Evolutionary conservation across 2,113 vertebrate species (phyloP).

Genomic region (Cyanoliseus patagonus): DNA sequence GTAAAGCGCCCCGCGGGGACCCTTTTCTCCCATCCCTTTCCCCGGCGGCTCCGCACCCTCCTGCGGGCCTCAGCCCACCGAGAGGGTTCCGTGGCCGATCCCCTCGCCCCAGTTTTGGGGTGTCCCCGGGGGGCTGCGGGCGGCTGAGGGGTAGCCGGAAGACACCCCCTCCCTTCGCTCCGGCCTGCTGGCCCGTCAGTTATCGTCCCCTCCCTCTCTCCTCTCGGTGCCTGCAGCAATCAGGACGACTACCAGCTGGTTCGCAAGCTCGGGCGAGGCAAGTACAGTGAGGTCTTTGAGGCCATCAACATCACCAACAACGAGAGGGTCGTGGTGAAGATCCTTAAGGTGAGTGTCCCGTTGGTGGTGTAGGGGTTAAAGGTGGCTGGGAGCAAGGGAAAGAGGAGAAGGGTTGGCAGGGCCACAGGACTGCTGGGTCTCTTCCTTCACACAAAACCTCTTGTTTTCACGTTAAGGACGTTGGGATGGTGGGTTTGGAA

Average conservation of each 20-base stretch:
- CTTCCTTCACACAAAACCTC: not conserved
- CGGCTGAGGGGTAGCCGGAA: not conserved
- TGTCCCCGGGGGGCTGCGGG: not conserved
- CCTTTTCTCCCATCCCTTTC: not conserved
- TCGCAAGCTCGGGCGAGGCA: conserved; percentile 94
- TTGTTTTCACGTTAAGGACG: accelerated
- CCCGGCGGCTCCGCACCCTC: too few species aligned
- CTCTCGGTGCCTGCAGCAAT: conserved; percentile 78
- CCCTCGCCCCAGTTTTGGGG: not conserved
- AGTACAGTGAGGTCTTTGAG: conserved; percentile 99
- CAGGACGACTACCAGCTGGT: conserved; percentile 98
- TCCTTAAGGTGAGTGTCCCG: conserved; percentile 90
- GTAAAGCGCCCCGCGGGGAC: not conserved
- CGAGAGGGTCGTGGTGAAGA: conserved; percentile 97
- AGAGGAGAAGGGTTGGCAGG: not conserved
- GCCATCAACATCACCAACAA: conserved; percentile 99
- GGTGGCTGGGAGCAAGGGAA: accelerated
- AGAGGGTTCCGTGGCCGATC: not conserved
- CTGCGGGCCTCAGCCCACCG: not conserved
- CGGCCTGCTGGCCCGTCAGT: not conserved
- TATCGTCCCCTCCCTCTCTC: not conserved
- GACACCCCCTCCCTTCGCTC: too few species aligned
- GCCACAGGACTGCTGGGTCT: not conserved
- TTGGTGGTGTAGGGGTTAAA: not conserved
- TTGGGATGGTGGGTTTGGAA: not conserved